Percentiles rank a stretch among this genome's conserved stretches.
Conservation (phyloP, 2,888 invertebrate species). For the Caenorhabditis uteleia region DNA sequence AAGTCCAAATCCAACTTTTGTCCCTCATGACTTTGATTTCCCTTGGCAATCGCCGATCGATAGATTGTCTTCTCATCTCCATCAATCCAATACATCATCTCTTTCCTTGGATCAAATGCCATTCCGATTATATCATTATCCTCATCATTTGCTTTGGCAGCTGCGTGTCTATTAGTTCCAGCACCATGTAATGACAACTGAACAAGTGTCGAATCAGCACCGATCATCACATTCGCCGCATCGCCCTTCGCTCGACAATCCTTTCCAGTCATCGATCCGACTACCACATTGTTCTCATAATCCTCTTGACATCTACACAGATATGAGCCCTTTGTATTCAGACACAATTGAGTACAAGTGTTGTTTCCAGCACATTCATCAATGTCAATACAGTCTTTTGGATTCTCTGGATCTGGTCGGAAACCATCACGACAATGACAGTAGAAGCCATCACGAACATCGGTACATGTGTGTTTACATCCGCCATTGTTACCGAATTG, state of each 20-base stretch:
- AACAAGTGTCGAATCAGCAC: conserved; percentile 61
- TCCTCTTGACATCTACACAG: conserved; percentile 81
- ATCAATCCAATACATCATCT: conserved; percentile 95
- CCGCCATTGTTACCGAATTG: conserved; percentile 82
- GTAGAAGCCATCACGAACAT: conserved; percentile 48
- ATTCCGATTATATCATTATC: conserved; percentile 89
- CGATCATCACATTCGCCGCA: conserved; percentile 57
- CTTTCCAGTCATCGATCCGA: conserved; percentile 69
- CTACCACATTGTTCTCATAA: conserved; percentile 68
- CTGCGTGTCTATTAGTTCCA: conserved; percentile 63
- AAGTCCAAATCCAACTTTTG: conserved; percentile 66
- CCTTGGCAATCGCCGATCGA: conserved; percentile 61
- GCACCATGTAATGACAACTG: conserved; percentile 60
- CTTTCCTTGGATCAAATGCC: conserved; percentile 75
- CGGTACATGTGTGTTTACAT: conserved; percentile 90
- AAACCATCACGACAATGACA: conserved; percentile 78
- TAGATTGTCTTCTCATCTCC: conserved; percentile 67
- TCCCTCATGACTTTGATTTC: conserved; percentile 68
- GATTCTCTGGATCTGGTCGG: conserved; percentile 73
- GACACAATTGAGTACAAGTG: conserved; percentile 90
- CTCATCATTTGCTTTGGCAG: conserved; percentile 71
- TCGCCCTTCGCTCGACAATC: conserved; percentile 68
- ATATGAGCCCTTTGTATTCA: conserved; percentile 87
- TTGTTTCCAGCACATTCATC: conserved; percentile 75
- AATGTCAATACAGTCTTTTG: conserved; percentile 70